Evolutionary conservation across 2,888 invertebrate genomes (phyloP), one percentile per base, ranked within the genome.

Genomic region (Crossocerus cetratus): DNA sequence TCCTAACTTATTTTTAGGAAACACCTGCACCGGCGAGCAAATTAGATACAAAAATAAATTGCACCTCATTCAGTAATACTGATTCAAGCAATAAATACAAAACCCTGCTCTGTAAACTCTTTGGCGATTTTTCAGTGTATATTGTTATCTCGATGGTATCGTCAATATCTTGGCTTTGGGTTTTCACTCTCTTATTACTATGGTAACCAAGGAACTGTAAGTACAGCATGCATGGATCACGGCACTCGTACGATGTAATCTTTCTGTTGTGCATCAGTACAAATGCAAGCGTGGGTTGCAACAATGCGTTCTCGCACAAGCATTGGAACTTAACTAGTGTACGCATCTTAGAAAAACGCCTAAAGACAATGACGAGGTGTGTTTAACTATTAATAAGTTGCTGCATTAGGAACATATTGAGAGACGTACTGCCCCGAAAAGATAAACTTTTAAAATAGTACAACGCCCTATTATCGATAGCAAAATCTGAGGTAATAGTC

Each of bases 1-100:
- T 49, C 16, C 49, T 49, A 14, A 16, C 16, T 49, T 49, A 49
- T n/a, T 49, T 49, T 49, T 49, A 49, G 49, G 49, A 49, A 49
- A 16, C 49, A 49, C 16, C 16, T 49, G 49, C 16, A 16, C 32
- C 16, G 16, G 49, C 49, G 49, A 49, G 49, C 49, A 49, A 49
- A 49, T 49, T 49, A 49, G 49, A 49, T 49, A 49, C n/a, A 49
- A 49, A 49, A 49, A 49, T 49, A 49, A 49, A 49, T 49, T 49
- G 16, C 16, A 49, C 49, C 49, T 5, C 49, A 16, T 49, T 49
- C 16, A 4, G 49, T 49, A 49, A 49, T 49, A 49, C 49, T 49
- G 49, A 16, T 14, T 16, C 49, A 49, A 49, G 49, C 16, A 49
- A 49, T 49, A 14, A 49, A 49, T 49, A 16, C 49, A 16, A 16